Base-by-base conservation (phyloP, 2,888 invertebrate species). In the Meandrusa payeni region DNA sequence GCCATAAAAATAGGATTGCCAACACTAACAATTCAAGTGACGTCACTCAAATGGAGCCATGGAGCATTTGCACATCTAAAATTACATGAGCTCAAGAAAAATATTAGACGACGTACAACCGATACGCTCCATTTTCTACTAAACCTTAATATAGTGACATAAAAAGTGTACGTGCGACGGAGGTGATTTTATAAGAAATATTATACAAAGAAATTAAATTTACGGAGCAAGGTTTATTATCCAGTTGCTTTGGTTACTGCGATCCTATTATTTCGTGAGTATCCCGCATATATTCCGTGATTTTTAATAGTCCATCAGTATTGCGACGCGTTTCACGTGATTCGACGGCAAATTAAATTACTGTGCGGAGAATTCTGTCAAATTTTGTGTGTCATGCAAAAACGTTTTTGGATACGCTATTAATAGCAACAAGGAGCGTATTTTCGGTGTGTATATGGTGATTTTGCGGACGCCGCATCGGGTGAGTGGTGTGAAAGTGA, bases 1-100 rank as follows among this genome's bases (percentile, higher is more conserved):
- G 62, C 71, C 69, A 79, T 72, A 79, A 82, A 86, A 87, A 85
- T 86, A 86, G 83, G 85, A 83, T 83, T 82, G 86, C 85, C 87
- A 83, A 83, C 87, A 76, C 83, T 85, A 83, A 85, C 87, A 77
- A 78, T 82, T 73, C 64, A 68, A 69, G 75, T 88, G 88, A 88
- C 88, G 88, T 88, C 88, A 87, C 75, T 59, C 61, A 57, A 71
- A 75, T 74, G 69, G 71, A 72, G 77, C 74, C 79, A 73, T 54
- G 60, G 46, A 55, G 59, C 55, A 54, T 57, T 24, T 12, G 32
- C 19, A 32, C 41, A 23, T 82, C 86, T 88, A 87, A 86, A 81
- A 85, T 88, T 88, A 88, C 87, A 80, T 69, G 61, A 67, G 73
- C 71, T 63, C 50, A 61, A 72, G 64, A 79, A 77, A 77, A 74